phyloP scores from a whole-genome alignment of 2,113 vertebrate species.

The Poeciliopsis occidentalis region DNA sequence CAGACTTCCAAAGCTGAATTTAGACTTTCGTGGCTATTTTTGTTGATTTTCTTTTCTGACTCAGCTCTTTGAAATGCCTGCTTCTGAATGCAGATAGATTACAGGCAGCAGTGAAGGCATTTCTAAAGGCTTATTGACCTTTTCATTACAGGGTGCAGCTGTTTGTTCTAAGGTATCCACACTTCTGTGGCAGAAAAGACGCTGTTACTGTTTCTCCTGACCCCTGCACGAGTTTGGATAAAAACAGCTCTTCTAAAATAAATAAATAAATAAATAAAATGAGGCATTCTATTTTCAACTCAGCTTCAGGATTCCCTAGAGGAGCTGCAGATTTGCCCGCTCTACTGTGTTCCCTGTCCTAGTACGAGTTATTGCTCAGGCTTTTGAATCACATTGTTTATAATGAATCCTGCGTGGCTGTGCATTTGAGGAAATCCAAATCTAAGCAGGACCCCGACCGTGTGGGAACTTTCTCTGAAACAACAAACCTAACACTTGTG shows the following conservation, averaged over 20 bases:
- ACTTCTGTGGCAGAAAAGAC: background rate
- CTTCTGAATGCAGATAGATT: background rate
- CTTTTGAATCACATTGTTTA: slow-evolving; percentile 13
- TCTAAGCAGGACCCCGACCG: slow-evolving; percentile 3
- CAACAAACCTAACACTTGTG: slow-evolving; percentile 38
- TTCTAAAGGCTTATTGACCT: background rate
- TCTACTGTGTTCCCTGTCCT: slow-evolving; percentile 19
- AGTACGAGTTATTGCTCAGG: slow-evolving; percentile 17
- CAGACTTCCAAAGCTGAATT: no score
- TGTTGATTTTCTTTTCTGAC: background rate
- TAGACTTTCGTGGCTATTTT: no score
- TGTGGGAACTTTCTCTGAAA: slow-evolving; percentile 20
- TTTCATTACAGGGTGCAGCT: background rate
- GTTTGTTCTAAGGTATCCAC: background rate
- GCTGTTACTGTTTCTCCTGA: slow-evolving; percentile 5
- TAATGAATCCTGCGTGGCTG: slow-evolving; percentile 1
- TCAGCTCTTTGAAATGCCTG: background rate
- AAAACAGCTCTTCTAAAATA: slow-evolving; percentile 12
- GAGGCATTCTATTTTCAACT: slow-evolving; percentile 25
- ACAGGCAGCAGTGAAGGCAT: background rate
- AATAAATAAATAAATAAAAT: slow-evolving; percentile 4
- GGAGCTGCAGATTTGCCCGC: slow-evolving; percentile 21
- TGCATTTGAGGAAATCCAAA: slow-evolving; percentile 33
- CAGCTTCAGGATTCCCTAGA: slow-evolving; percentile 16
- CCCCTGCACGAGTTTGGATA: slow-evolving; percentile 7